These are phyloP conservation scores for Matsumurasca onukii DNA, from an alignment of 1,140 invertebrate species.

Conservation along the genomic window DNA sequence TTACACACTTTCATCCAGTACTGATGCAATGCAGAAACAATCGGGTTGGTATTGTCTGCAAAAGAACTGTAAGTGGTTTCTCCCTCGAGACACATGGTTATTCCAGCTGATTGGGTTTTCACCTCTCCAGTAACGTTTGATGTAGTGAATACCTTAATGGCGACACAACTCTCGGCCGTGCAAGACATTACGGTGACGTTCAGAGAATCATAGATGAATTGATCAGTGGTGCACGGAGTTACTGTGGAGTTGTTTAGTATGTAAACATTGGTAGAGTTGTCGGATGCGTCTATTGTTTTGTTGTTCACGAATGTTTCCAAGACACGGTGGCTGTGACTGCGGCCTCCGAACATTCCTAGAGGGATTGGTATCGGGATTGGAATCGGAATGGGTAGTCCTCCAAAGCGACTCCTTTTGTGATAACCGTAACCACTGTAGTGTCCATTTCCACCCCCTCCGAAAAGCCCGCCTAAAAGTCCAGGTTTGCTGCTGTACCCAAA, in stretches of 20 bases:
- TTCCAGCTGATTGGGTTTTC: neutral
- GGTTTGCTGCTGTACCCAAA: constrained; percentile 14
- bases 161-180: constrained; percentile 2
- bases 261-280: constrained; percentile 6
- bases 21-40: neutral
- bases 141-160: constrained; percentile 7
- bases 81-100: constrained; percentile 11
- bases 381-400: constrained; percentile 10
- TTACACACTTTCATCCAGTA: constrained; percentile 20
- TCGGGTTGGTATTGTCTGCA: constrained; percentile 10
- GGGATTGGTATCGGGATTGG: constrained; percentile 13
- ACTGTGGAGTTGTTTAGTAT: constrained; percentile 16
- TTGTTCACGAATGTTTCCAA: constrained; percentile 12
- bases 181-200: constrained; percentile 18
- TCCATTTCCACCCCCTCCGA: neutral
- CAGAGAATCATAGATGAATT: constrained; percentile 16
- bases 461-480: neutral
- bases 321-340: constrained; percentile 16
- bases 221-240: constrained; percentile 9
- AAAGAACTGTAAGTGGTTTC: neutral
- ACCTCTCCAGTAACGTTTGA: constrained; percentile 12
- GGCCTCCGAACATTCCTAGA: constrained; percentile 9
- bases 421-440: neutral
- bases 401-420: constrained; percentile 9
- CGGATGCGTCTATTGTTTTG: neutral